Base-by-base conservation (phyloP, 2,113 vertebrate species). In the Spea bombifrons region DNA sequence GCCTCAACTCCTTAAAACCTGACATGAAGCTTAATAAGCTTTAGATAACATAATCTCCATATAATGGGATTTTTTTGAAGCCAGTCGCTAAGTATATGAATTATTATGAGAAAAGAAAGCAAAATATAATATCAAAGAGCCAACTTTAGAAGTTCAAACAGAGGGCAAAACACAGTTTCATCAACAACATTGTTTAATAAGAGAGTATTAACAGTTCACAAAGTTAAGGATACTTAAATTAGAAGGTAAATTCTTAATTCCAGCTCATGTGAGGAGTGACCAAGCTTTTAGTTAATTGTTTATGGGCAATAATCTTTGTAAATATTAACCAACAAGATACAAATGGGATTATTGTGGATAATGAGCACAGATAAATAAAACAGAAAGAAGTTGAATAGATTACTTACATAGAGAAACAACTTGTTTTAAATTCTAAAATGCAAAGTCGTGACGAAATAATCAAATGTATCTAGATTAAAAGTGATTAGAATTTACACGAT, bases 221-320 rank as follows among this genome's bases (percentile, higher is more conserved):
- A 89, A 92, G 88, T 82, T 79, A 82, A 80, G 85, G 81, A 81
- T 87, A 87, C 83, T 85, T 67, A 0, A 7, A 84, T 77, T 89
- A 85, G 88, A 93, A 88, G 85, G 83, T 86, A 92, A 92, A 90
- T 94, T 94, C 90, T 85, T 87, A 84, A 88, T 87, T 86, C 88
- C 90, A 93, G 90, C 87, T 93, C 93, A 89, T 88, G 83, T 83
- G 88, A 92, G 86, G 92, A 88, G 86, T 90, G 89, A 88, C 82
- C 86, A 84, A 86, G 89, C 84, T 92, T 88, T 89, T 79, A 87
- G 87, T 91, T 89, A 85, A 85, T 91, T 93, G 89, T 88, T 88
- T 83, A 69, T 89, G 83, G 90, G 88, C 88, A 92, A 92, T 88
- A 92, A 88, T 92, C 89, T 92, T 92, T 87, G 78, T 86, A 90